Base-by-base conservation (phyloP, 2,797 vertebrate species). In the Sebastes variabilis region DNA sequence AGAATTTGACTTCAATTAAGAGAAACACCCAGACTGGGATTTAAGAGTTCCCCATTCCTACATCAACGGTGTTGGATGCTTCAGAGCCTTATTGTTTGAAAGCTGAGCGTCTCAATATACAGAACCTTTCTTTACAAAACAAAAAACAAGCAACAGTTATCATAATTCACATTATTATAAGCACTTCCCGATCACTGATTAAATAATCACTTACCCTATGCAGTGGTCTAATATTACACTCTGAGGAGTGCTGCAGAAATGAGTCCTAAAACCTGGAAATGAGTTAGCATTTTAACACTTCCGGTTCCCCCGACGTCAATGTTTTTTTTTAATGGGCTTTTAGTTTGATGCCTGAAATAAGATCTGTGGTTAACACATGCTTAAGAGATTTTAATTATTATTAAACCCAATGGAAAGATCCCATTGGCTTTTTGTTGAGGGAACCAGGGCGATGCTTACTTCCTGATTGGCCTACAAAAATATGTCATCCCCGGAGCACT, bases 1-100 rank as follows among this genome's bases (percentile, higher is more conserved):
- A 82, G 71, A 66, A 77, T 72, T 29, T 73, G 4, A 66, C 22
- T 73, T 69, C 4, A 9, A 9, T 71, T 71, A 56, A 52, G 12
- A 69, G 25, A 70, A 75, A 67, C 32, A 71, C 8, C 14, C 24
- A 62, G 30, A 2, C 71, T 27, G 13, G 2, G 14, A 22, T 77
- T 34, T 36, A 7, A 69, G 8, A 14, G 2, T 25, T 73, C 5
- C 5, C 5, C 11, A 14, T 24, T 36, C 7, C 2, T 64, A 3
- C 32, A 7, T 66, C 2, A 8, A 12, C 10, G 24, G 3, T 42
- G 3, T 2, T 30, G 9, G 4, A 56, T 66, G 24, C 24, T 36
- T 66, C 22, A 20, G 9, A 38, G 8, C 0, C 8, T 10, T 32
- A 5, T 42, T 46, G 7, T 68, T 38, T 76, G 9, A 72, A 12